Conservation (phyloP, 1,140 invertebrate genomes). For the Drosophila teissieri region DNA sequence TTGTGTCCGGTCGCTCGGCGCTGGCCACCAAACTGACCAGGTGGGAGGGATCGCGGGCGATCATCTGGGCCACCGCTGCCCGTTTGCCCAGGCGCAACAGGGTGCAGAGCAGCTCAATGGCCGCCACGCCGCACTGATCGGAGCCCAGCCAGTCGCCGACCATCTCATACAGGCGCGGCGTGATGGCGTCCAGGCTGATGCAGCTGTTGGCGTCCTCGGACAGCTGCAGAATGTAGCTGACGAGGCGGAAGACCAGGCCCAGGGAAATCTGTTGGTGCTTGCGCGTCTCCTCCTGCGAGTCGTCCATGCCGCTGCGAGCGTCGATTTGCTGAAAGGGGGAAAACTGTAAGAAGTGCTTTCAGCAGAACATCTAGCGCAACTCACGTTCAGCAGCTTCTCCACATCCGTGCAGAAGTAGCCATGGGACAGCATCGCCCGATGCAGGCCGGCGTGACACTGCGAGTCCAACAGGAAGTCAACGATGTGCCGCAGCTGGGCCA, state of each 20-base stretch:
- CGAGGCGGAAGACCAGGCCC: constrained; percentile 59
- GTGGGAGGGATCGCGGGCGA: constrained; percentile 57
- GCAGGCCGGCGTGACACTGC: constrained; percentile 56
- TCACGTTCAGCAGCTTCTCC: constrained; percentile 71
- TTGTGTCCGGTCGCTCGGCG: constrained; percentile 63
- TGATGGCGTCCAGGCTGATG: constrained; percentile 75
- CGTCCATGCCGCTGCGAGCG: constrained; percentile 51
- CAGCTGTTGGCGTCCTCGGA: constrained; percentile 38
- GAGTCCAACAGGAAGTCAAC: constrained; percentile 86
- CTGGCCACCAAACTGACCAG: constrained; percentile 61
- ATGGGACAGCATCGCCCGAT: constrained; percentile 72
- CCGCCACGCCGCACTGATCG: constrained; percentile 68
- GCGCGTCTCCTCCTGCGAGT: constrained; percentile 84
- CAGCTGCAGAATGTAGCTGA: constrained; percentile 64
- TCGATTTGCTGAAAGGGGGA: constrained; percentile 64
- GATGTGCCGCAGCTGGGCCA: constrained; percentile 85
- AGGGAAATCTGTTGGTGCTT: constrained; percentile 75
- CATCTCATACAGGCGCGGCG: constrained; percentile 65
- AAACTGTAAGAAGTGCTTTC: background rate
- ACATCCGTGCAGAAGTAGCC: constrained; percentile 71
- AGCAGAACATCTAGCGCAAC: background rate
- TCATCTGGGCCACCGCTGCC: constrained; percentile 51
- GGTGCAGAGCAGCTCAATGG: constrained; percentile 57
- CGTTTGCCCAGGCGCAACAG: constrained; percentile 59
- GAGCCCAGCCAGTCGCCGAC: constrained; percentile 66